Percentiles rank a stretch among this genome's conserved stretches.
These are phyloP conservation scores for Tragopan temminckii DNA, from an alignment of 2,797 vertebrate species.

Conservation along the genomic window DNA sequence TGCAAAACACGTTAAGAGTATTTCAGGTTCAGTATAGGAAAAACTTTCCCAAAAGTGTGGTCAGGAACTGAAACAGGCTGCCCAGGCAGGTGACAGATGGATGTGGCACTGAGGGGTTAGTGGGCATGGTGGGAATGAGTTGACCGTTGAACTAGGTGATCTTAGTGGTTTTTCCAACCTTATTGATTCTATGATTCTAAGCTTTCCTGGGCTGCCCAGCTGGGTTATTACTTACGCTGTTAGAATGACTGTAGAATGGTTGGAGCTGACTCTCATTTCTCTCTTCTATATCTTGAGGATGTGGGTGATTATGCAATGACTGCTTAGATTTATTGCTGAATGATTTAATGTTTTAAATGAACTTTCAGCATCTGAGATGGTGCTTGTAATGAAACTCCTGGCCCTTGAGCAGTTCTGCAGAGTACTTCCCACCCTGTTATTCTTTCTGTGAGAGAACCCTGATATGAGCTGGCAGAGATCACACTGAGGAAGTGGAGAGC, in stretches of 20 bases:
- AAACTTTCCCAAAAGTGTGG: too few species aligned
- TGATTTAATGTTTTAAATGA: conserved; percentile 25
- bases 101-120: too few species aligned
- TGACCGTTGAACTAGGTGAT: too few species aligned
- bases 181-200: too few species aligned
- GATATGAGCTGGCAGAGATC: neutral
- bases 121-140: too few species aligned
- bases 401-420: neutral
- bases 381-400: neutral
- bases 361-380: neutral
- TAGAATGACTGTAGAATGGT: neutral
- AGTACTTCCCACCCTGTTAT: neutral
- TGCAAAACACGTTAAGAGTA: neutral
- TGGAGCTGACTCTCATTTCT: neutral
- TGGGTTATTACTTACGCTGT: neutral
- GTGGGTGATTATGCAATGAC: neutral
- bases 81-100: too few species aligned
- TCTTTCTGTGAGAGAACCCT: neutral
- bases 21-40: too few species aligned
- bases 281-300: neutral
- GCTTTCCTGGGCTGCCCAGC: neutral
- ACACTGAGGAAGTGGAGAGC: fast-evolving
- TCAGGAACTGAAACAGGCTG: too few species aligned
- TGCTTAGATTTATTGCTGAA: neutral
- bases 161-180: too few species aligned